Evolutionary conservation across 1,140 invertebrate genomes (phyloP).

Genomic region (Bradynema listronoti): DNA sequence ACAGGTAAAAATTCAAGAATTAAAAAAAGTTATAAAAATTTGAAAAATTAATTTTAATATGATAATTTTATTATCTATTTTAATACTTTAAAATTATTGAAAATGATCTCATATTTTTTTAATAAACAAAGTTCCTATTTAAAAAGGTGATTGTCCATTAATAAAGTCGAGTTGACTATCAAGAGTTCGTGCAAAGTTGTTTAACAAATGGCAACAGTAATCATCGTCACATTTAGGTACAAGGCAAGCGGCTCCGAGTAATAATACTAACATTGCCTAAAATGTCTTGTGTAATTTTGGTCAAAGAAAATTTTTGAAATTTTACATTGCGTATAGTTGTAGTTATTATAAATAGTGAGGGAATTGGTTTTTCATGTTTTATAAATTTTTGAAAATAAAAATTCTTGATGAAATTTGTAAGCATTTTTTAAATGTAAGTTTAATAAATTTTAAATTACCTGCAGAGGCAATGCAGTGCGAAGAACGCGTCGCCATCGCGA

Average conservation of each 20-base stretch:
- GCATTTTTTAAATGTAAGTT: too few relatives aligned
- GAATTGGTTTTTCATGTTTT: too few relatives aligned
- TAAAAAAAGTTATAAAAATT: too few relatives aligned
- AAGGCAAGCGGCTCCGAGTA: constrained; percentile 50
- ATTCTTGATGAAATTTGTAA: too few relatives aligned
- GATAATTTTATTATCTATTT: too few relatives aligned
- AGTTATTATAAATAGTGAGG: neutral
- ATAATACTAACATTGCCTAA: constrained; percentile 51
- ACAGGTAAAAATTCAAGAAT: too few relatives aligned
- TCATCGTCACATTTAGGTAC: constrained; percentile 55
- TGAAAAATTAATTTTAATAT: too few relatives aligned
- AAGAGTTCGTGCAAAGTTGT: constrained; percentile 51
- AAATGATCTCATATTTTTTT: too few relatives aligned
- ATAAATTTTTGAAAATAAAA: too few relatives aligned
- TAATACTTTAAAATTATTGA: too few relatives aligned
- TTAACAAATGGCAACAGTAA: constrained; percentile 53
- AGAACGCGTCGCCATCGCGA: constrained; percentile 50
- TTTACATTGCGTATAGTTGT: neutral
- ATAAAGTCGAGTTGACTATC: constrained; percentile 45
- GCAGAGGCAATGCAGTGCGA: constrained; percentile 51
- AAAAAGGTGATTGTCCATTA: constrained; percentile 52
- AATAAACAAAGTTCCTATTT: too few relatives aligned
- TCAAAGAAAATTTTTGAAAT: neutral
- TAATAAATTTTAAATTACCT: constrained; percentile 26
- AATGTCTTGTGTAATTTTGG: constrained; percentile 5